Evolutionary conservation across 2,888 invertebrate species (phyloP), one percentile per base, ranked within the genome.

Genomic region (Tachystola acroxantha): DNA sequence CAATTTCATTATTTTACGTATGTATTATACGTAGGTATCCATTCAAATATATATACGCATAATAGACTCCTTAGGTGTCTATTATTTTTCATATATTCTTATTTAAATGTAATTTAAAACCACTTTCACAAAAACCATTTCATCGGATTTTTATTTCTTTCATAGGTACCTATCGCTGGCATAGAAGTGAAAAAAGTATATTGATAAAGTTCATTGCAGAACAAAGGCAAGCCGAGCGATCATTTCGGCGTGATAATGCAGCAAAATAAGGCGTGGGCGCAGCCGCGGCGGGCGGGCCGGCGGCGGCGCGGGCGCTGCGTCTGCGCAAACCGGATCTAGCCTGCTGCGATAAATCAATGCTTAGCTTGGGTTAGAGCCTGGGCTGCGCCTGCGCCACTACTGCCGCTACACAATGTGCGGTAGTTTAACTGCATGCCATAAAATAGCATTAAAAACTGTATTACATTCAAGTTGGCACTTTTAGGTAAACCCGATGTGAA

Each of bases 251-350:
- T 63, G 78, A 80, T 84, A 81, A 77, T 76, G 64, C 71, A 72
- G 70, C 67, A 69, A 64, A 74, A 62, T 68, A 63, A 68, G 71
- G 73, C 77, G 84, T 84, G 79, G 84, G 82, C 60, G 73, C 62
- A 56, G 57, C 57, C 43, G 57, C 53, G 49, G 40, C 45, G 34
- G 50, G 41, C 45, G 37, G 54, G 54, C 57, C 57, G 43, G 57
- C 53, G 49, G 40, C 45, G 34, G 50, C 45, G 37, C 53, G 54
- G 56, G 66, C 59, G 41, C 45, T 30, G 46, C 43, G 43, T 37
- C 53, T 55, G 59, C 65, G 63, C 68, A 59, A 82, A 79, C 84
- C 84, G 84, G 84, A 85, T 85, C 82, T 80, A 67, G 63, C 65
- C 53, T 52, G 58, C 6, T 10, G 29, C 63, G 74, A 84, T 82